phyloP scores from a whole-genome alignment of 2,888 invertebrate species.

The Apotomis betuletana region DNA sequence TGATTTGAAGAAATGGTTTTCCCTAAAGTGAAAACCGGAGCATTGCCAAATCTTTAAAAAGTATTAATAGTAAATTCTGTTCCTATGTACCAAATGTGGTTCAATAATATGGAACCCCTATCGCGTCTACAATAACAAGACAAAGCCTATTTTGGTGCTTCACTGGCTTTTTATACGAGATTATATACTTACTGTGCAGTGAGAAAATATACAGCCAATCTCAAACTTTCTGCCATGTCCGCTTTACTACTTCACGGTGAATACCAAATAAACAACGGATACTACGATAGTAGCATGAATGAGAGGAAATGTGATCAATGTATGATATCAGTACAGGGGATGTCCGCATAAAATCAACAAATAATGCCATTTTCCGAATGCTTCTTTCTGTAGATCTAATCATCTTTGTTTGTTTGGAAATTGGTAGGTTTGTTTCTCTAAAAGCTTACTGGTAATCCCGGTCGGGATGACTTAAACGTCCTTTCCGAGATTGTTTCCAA shows the following conservation, averaged over 20 bases:
- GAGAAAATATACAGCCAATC: too few species aligned
- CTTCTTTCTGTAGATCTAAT: constrained; percentile 1
- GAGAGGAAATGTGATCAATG: constrained; percentile 10
- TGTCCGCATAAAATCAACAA: constrained; percentile 12
- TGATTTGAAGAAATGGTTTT: not conserved
- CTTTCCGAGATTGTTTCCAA: not conserved
- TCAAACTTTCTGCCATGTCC: not conserved
- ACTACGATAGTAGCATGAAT: constrained; percentile 4
- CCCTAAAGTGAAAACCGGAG: too few species aligned
- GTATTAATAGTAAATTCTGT: too few species aligned
- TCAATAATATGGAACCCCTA: too few species aligned
- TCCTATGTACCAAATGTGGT: too few species aligned
- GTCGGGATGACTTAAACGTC: not conserved
- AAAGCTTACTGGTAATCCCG: not conserved
- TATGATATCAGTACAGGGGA: constrained; percentile 1
- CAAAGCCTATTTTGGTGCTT: too few species aligned
- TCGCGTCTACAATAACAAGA: too few species aligned
- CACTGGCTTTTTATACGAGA: too few species aligned
- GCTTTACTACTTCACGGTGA: not conserved
- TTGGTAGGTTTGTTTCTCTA: not conserved
- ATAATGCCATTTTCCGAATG: constrained; percentile 2
- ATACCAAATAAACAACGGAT: constrained; percentile 13
- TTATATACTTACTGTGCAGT: too few species aligned
- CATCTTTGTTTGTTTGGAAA: not conserved
- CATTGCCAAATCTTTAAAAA: too few species aligned